phyloP scores from a whole-genome alignment of 64 coral and sea anemone species.

The Platygyra sinensis region DNA sequence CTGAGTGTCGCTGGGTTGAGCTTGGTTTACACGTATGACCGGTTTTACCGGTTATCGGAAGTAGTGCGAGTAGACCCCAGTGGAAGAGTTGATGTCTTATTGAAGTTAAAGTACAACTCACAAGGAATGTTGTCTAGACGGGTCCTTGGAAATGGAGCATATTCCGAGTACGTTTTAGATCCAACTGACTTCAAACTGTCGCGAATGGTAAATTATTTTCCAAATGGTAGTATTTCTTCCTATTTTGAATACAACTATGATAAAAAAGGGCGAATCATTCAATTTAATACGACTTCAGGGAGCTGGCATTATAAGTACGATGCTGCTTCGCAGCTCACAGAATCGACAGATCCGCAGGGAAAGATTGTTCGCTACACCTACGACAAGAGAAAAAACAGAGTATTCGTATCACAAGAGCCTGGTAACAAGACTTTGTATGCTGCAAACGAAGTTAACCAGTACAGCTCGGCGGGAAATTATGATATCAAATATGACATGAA shows the following conservation, averaged over 20 bases:
- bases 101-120: neutral
- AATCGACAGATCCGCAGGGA: slow-evolving; percentile 45
- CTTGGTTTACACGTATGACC: slow-evolving; percentile 56
- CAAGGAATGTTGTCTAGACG: slow-evolving; percentile 45
- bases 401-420: slow-evolving; percentile 27
- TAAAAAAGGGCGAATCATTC: slow-evolving; percentile 57
- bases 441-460: slow-evolving; percentile 69
- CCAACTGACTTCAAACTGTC: slow-evolving; percentile 13
- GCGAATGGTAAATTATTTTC: slow-evolving; percentile 32
- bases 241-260: slow-evolving; percentile 81
- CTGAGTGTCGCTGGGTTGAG: slow-evolving; percentile 55
- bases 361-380: slow-evolving; percentile 41
- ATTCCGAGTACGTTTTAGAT: slow-evolving; percentile 15
- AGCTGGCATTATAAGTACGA: slow-evolving; percentile 72
- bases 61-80: neutral
- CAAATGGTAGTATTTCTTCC: slow-evolving; percentile 31
- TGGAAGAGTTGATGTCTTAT: neutral
- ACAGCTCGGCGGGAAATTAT: slow-evolving; percentile 59
- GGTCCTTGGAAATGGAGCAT: slow-evolving; percentile 57
- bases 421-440: slow-evolving; percentile 50
- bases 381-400: slow-evolving; percentile 74
- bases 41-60: neutral
- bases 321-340: slow-evolving; percentile 65
- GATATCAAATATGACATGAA: slow-evolving; percentile 69
- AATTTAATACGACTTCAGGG: slow-evolving; percentile 54